These are phyloP conservation scores for Tribolium freemani DNA, from an alignment of 2,888 invertebrate species.

Conservation along the genomic window DNA sequence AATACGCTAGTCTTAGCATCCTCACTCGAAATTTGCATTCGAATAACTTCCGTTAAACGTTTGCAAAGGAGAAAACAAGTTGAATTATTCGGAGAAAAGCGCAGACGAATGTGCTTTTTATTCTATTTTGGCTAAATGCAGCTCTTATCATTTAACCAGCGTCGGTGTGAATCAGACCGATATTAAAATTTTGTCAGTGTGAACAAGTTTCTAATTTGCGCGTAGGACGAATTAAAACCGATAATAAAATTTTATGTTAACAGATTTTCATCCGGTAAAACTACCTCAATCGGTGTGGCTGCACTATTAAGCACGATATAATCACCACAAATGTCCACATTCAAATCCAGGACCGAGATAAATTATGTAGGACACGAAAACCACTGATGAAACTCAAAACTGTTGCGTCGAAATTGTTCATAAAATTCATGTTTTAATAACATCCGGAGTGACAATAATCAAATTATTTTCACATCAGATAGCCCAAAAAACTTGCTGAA, in stretches of 20 bases:
- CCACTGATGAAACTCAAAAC: background rate
- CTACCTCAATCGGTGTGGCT: background rate
- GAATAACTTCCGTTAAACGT: slow-evolving; percentile 51
- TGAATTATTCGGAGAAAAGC: slow-evolving; percentile 34
- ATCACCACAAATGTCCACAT: background rate
- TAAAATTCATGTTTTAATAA: background rate
- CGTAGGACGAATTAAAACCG: background rate
- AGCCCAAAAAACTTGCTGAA: background rate
- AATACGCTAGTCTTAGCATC: slow-evolving; percentile 44
- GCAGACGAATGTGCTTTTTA: slow-evolving; percentile 12
- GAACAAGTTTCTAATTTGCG: background rate
- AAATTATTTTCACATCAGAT: background rate
- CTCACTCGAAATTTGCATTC: slow-evolving; percentile 48
- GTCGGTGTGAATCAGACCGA: too few relatives aligned
- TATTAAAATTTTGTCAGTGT: background rate
- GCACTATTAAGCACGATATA: background rate
- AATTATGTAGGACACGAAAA: background rate
- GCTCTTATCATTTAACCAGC: too few relatives aligned
- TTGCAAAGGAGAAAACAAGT: slow-evolving; percentile 43
- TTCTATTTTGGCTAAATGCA: background rate
- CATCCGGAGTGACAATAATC: background rate
- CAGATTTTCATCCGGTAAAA: background rate
- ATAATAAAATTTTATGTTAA: background rate
- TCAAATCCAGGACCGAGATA: background rate
- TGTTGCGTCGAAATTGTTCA: background rate